Base-by-base conservation (phyloP, 2,797 vertebrate species). In the Urophycis tenuis region DNA sequence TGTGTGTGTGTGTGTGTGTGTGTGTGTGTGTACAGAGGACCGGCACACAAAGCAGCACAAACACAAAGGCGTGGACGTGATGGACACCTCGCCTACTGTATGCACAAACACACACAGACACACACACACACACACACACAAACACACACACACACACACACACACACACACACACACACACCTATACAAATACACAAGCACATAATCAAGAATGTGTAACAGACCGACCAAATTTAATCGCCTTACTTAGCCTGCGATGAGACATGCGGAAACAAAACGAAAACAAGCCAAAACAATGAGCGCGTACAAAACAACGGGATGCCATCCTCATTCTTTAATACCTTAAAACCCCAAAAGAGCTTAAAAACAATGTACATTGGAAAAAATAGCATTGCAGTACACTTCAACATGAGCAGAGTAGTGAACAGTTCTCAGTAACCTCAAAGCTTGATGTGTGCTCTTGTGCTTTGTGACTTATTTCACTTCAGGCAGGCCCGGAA, bases 401-500 rank as follows among this genome's bases (percentile, higher is more conserved):
- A 22, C 45, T 53, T 53, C 6, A 8, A 22, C 1, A 6, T 53
- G 45, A 22, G 45, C 22, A 12, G 45, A 53, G 45, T 19, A 12
- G 45, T 53, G 45, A n/a, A 53, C 45, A 6, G 53, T 25, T 60
- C 25, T 7, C 22, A 36, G 72, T 11, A 36, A 87, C 84, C 86
- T 81, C 81, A 85, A 85, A 79, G 81, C 83, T 80, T 75, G 60
- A 75, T 75, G 36, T 78, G 75, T 73, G n/a, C 39, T 79, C 83
- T 83, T 84, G 78, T 87, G 87, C 85, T 80, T 83, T 83, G 85
- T 84, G 87, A 85, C 87, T 88, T 81, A 87, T 80, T 89, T 75
- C 84, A 89, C 88, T 92, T 92, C 87, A 81, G 86, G 85, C 83
- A 85, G 88, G 89, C 86, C 87, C 84, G 88, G 89, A 90, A 93